Conservation (phyloP, 2,113 vertebrate species). For the Sminthopsis crassicaudata region DNA sequence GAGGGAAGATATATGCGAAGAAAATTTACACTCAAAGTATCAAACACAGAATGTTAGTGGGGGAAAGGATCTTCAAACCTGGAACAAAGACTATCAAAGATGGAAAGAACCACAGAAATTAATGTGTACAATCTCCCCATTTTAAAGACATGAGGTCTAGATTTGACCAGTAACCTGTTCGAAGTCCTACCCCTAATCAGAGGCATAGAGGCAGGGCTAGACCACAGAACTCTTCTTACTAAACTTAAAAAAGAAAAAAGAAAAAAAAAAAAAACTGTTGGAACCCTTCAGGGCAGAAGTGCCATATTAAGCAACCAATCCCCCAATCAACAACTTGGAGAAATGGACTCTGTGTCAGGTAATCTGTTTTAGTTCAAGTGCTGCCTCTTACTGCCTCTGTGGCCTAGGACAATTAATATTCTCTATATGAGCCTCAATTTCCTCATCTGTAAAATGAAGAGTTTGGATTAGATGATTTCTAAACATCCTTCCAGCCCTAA, state of each 20-base stretch:
- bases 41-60: background rate
- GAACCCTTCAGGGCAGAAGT: background rate
- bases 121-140: background rate
- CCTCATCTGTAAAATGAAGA: background rate
- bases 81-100: background rate
- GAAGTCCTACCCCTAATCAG: background rate
- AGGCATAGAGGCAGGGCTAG: background rate
- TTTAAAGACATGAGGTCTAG: background rate
- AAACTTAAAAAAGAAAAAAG: background rate
- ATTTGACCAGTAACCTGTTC: background rate
- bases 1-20: background rate
- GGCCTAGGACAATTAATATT: background rate
- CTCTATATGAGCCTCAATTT: background rate
- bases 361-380: background rate
- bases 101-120: background rate
- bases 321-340: background rate
- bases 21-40: background rate
- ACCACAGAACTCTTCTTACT: background rate
- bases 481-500: background rate
- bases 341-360: background rate
- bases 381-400: background rate
- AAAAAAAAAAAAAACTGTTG: background rate
- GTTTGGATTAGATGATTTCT: background rate
- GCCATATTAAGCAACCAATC: background rate
- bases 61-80: background rate